phyloP scores from a whole-genome alignment of 2,113 vertebrate genomes.

The Labeo catla region DNA sequence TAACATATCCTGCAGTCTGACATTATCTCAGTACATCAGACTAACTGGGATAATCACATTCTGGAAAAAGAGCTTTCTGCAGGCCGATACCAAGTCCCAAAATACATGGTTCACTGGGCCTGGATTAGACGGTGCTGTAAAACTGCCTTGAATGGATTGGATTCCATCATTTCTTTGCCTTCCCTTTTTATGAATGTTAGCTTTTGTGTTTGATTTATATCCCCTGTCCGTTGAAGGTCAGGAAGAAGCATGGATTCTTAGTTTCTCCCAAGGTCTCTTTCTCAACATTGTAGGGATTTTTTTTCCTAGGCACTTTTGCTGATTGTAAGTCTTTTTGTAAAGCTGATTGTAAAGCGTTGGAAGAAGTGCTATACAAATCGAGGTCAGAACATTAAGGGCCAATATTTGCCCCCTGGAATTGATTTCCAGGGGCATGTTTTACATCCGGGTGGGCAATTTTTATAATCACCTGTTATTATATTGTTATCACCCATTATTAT shows the following conservation, averaged over 20 bases:
- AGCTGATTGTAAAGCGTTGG: background rate
- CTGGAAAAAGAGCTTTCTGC: background rate
- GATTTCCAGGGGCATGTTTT: no score
- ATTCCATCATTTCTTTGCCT: conserved; percentile 13
- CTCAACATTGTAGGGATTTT: background rate
- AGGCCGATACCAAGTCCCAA: conserved; percentile 38
- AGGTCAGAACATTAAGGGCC: no score
- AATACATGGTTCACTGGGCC: conserved; percentile 32
- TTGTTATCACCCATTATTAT: no score
- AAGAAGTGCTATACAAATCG: background rate
- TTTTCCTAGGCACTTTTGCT: background rate
- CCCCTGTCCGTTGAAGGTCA: background rate
- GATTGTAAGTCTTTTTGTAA: background rate
- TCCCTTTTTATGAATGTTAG: background rate
- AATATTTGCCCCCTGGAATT: no score
- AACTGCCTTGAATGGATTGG: conserved; percentile 15
- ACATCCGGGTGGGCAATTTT: no score
- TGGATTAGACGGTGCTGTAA: conserved; percentile 15
- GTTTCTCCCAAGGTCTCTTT: background rate
- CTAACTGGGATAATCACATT: conserved; percentile 17
- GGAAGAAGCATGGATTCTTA: background rate
- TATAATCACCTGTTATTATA: no score
- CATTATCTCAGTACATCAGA: conserved; percentile 28
- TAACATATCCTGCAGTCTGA: conserved; percentile 30
- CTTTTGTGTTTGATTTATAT: background rate